Evolutionary conservation across 1,140 invertebrate species (phyloP).

Genomic region (Ceratosolen solmsi): DNA sequence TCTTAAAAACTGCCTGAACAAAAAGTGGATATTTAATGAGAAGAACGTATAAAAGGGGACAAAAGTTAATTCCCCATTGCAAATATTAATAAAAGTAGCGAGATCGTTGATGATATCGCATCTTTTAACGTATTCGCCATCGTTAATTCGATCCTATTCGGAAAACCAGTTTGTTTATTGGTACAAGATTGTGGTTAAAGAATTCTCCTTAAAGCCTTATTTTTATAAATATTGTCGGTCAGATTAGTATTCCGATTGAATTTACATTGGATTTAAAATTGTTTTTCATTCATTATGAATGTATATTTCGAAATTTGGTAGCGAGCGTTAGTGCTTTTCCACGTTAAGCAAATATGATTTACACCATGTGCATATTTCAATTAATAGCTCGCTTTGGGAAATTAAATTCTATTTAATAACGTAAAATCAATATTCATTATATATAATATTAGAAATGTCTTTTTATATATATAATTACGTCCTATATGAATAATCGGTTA

Average conservation of each 20-base stretch:
- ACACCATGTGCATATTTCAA: not conserved
- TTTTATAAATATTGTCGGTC: not conserved
- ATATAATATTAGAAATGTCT: no score
- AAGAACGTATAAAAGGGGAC: not conserved
- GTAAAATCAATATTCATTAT: not conserved
- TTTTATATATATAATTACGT: no score
- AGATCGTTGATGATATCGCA: not conserved
- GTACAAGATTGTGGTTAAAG: not conserved
- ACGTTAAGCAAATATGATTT: not conserved
- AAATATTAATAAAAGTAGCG: constrained; percentile 17
- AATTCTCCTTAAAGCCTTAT: not conserved
- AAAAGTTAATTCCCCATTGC: not conserved
- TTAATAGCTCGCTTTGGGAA: not conserved
- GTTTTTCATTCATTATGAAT: not conserved
- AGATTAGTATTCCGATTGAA: not conserved
- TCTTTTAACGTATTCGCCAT: not conserved
- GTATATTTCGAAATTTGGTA: not conserved
- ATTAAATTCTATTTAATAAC: not conserved
- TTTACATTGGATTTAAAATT: not conserved
- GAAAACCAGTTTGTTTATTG: not conserved
- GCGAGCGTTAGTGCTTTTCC: not conserved
- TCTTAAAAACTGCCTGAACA: not conserved
- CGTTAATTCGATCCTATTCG: no score
- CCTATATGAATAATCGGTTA: no score
- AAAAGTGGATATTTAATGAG: constrained; percentile 36